These are phyloP conservation scores for Microcebus murinus DNA, from an alignment of 2,113 vertebrate genomes.

Conservation along the genomic window DNA sequence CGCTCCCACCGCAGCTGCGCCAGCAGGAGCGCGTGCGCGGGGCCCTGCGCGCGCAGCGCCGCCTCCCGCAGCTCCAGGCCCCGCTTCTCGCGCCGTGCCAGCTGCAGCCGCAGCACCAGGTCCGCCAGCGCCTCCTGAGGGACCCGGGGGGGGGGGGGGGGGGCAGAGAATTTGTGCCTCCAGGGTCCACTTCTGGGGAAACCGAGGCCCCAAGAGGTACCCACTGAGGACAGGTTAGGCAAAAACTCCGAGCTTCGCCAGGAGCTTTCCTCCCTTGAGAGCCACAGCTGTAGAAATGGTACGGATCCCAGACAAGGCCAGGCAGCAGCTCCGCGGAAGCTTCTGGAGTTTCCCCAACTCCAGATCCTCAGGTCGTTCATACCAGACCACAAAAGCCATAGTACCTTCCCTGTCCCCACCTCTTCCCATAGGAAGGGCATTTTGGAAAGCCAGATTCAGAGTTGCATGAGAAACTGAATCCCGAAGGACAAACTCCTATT, in stretches of 20 bases:
- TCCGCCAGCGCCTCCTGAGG: slow-evolving; percentile 91
- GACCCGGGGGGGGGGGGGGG: neutral
- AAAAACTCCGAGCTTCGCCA: neutral
- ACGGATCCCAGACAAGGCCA: neutral
- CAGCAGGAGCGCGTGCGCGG: slow-evolving; percentile 84
- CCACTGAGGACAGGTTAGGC: neutral
- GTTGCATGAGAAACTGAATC: neutral
- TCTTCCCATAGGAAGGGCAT: neutral
- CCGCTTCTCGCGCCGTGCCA: slow-evolving; percentile 88
- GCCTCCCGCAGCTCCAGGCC: slow-evolving; percentile 87
- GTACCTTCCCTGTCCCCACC: neutral
- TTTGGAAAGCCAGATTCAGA: neutral
- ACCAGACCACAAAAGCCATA: neutral
- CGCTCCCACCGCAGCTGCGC: slow-evolving; percentile 85
- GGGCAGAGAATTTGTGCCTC: neutral
- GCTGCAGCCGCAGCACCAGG: slow-evolving; percentile 85
- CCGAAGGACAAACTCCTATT: slow-evolving; percentile 12
- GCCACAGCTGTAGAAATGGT: neutral
- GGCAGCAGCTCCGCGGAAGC: neutral
- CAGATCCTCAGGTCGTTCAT: neutral
- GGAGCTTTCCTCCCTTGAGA: neutral
- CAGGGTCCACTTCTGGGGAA: neutral
- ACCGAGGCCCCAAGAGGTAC: neutral
- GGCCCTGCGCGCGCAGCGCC: slow-evolving; percentile 86
- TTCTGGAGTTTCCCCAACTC: slow-evolving; percentile 24